Evolutionary conservation across 2,113 vertebrate species (phyloP).

Genomic region (Eidolon helvum): DNA sequence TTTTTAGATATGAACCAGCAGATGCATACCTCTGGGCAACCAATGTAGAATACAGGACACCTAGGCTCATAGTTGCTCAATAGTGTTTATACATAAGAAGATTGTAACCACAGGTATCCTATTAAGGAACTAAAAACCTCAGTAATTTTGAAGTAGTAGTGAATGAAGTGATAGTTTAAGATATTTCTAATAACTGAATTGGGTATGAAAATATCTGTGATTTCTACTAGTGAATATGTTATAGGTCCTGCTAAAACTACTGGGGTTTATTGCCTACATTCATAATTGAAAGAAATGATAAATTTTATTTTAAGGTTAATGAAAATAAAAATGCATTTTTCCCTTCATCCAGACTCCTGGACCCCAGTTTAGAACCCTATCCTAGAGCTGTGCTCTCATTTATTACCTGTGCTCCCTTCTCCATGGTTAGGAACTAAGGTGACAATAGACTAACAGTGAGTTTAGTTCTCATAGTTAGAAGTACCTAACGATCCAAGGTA

Average conservation of each 20-base stretch:
- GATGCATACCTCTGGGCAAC: neutral
- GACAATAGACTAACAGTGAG: neutral
- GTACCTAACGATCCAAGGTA: neutral
- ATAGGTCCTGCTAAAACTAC: neutral
- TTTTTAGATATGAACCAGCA: neutral
- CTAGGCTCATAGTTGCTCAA: neutral
- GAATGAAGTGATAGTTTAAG: neutral
- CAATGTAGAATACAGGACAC: neutral
- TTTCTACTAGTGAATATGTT: neutral
- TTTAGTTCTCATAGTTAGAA: neutral
- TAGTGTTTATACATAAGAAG: neutral
- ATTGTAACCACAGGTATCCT: too few species aligned
- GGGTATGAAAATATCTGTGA: neutral
- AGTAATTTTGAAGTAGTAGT: neutral
- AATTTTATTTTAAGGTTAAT: neutral
- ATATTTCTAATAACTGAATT: neutral
- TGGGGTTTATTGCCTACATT: neutral
- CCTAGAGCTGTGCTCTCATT: neutral
- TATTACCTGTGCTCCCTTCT: neutral
- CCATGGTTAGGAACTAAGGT: neutral
- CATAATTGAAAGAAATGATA: neutral
- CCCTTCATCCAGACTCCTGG: neutral
- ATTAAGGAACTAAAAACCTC: neutral
- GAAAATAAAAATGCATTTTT: neutral
- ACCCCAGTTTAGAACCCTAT: neutral